Percentiles rank a stretch among this genome's conserved stretches.
These are phyloP conservation scores for Synanthedon tipuliformis DNA, from an alignment of 2,888 invertebrate species.

Conservation along the genomic window DNA sequence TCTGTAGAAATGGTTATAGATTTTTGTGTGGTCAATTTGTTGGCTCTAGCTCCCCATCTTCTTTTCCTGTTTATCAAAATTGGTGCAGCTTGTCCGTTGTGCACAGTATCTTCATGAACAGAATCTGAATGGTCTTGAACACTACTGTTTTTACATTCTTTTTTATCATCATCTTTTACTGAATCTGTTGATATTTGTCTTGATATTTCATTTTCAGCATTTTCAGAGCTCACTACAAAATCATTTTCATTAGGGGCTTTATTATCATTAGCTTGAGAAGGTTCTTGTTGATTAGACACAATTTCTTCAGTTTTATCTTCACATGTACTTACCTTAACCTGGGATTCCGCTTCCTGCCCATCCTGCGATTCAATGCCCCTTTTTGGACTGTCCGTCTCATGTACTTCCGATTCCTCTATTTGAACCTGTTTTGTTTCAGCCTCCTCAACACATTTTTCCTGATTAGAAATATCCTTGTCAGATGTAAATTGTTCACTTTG, in stretches of 20 bases:
- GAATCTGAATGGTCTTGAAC: constrained; percentile 18
- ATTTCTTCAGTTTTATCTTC: constrained; percentile 33
- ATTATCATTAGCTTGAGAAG: constrained; percentile 24
- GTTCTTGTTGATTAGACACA: constrained; percentile 30
- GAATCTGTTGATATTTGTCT: constrained; percentile 15
- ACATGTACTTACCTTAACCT: constrained; percentile 52
- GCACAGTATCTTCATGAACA: constrained; percentile 27
- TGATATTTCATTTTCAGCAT: not conserved
- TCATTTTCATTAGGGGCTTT: constrained; percentile 47
- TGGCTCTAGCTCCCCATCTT: constrained; percentile 56
- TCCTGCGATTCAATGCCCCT: constrained; percentile 3
- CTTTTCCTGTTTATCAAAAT: constrained; percentile 48
- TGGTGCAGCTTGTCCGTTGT: constrained; percentile 40
- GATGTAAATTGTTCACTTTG: constrained; percentile 9
- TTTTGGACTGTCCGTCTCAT: constrained; percentile 1
- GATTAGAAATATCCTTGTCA: constrained; percentile 1
- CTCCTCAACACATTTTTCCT: constrained; percentile 31
- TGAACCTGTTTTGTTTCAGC: constrained; percentile 52
- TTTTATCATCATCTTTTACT: constrained; percentile 11
- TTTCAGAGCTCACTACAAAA: constrained; percentile 47
- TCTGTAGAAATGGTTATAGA: constrained; percentile 80
- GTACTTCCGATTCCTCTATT: constrained; percentile 23
- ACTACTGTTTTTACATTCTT: constrained; percentile 7
- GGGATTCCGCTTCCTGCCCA: constrained; percentile 14
- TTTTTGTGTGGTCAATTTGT: constrained; percentile 67